Evolutionary conservation across 2,113 vertebrate genomes (phyloP), one percentile per base, ranked within the genome.

Genomic region (Pholis gunnellus): DNA sequence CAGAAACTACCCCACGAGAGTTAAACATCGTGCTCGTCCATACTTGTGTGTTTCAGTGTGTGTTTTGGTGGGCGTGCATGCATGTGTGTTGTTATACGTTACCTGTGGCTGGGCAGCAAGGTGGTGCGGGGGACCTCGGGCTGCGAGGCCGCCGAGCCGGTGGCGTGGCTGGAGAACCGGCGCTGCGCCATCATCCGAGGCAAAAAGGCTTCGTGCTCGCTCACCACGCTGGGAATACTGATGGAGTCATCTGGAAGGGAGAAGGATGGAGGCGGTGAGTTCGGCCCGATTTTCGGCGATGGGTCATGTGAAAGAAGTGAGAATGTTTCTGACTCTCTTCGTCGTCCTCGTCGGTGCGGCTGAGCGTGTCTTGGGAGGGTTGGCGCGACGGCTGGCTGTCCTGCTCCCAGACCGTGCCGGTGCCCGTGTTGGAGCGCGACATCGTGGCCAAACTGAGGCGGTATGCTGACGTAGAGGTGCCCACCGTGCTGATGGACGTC

Each of bases 21-120:
- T 15, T 46, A 46, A 46, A 5, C 44, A 17, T 66, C 13, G 5
- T 25, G 10, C 48, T 59, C 14, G 68, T 25, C 17, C 54, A 54
- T 44, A 8, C 7, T 0, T 20, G 22, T 36, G 8, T 64, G 34
- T 11, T 18, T 31, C 11, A 18, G 52, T 71, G 52, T 52, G 25
- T 44, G 15, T 44, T 44, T 31, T 15, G 38, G 38, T 40, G 38
- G 2, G 22, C 57, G 11, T 71, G 25, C 70, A 4, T 74, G 34
- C 29, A 9, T 67, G 50, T 63, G 59, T 54, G 14, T 31, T n/a
- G 60, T 66, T 14, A 36, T 3, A 0, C 3, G 73, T 52, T 96
- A 99, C 98, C 98, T 99, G 95, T 99, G 97, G 89, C 98, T 99
- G 93, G 98, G 98, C 91, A 99, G 94, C 97, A 99, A 97, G 82